Evolutionary conservation across 2,113 vertebrate species (phyloP), one percentile per base, ranked within the genome.

Genomic region (Ovibos moschatus): DNA sequence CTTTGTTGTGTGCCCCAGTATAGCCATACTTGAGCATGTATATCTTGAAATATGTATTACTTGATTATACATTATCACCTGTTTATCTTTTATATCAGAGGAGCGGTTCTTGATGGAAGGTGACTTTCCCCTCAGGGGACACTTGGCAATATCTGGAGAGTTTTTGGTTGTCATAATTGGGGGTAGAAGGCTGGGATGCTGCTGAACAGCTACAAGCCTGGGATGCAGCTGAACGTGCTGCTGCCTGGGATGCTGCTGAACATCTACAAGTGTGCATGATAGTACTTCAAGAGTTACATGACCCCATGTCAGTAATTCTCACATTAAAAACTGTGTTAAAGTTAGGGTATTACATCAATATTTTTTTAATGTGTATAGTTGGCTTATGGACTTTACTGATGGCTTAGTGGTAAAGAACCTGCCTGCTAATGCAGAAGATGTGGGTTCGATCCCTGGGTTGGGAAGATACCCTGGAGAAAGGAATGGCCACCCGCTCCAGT

Each of bases 41-140:
- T 64, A 74, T 57, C 86, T 83, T 76, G 36, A 87, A 93, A 71
- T 58, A n/a, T 23, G 8, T 10, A 23, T 15, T 83, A 25, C n/a
- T 91, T 85, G 81, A 30, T 64, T 55, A 57, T 17, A 55, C 3
- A 30, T 62, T 28, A 58, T 53, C 36, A 9, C 53, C 62, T 78
- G 78, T 43, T 58, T 55, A 45, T 84, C 7, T n/a, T 93, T 94
- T 83, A 23, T 82, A 11, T 83, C 87, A 67, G 40, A 79, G 67
- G 27, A 71, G 50, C 55, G 40, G 58, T 36, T 86, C 82, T 76
- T 50, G 89, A 4, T 3, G n/a, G 40, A 62, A 55, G 64, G 6
- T 1, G 16, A 51, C 25, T 55, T 71, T 43, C 6, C 13, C 51
- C 27, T 15, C 12, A 21, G 15, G 30, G 58, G 60, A 86, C 67